phyloP scores from a whole-genome alignment of 2,888 invertebrate genomes.

The Halictus ligatus region DNA sequence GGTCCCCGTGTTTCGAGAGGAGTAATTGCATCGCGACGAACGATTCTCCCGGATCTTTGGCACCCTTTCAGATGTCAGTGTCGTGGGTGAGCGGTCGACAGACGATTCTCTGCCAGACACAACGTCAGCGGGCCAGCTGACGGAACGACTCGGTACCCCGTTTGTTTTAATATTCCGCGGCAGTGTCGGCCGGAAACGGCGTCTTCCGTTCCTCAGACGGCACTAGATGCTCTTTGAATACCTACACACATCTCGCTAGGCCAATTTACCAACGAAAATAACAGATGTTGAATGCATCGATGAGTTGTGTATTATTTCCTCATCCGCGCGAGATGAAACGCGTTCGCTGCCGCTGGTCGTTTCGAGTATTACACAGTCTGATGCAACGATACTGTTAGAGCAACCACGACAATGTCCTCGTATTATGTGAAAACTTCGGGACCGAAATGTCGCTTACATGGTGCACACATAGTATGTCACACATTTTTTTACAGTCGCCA shows the following conservation, averaged over 20 bases:
- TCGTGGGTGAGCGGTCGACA: conserved; percentile 22
- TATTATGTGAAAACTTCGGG: too few relatives aligned
- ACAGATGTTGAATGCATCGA: neutral
- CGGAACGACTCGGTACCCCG: conserved; percentile 26
- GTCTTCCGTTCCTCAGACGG: conserved; percentile 45
- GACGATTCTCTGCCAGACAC: conserved; percentile 27
- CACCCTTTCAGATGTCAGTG: conserved; percentile 33
- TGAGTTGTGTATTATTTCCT: neutral
- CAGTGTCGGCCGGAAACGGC: conserved; percentile 36
- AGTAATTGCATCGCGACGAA: neutral
- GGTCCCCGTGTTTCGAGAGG: neutral
- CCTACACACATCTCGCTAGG: neutral
- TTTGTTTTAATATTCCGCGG: conserved; percentile 53
- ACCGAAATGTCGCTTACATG: too few relatives aligned
- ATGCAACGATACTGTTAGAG: neutral
- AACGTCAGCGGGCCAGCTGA: neutral
- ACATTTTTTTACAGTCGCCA: too few relatives aligned
- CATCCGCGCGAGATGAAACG: neutral
- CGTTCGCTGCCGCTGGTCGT: neutral
- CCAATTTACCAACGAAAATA: neutral
- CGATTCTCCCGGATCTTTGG: conserved; percentile 17
- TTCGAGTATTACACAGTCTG: neutral
- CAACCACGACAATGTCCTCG: too few relatives aligned
- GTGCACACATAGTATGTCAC: too few relatives aligned
- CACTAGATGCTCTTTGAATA: neutral